phyloP scores from a whole-genome alignment of 2,113 vertebrate species.

The Chionis minor region DNA sequence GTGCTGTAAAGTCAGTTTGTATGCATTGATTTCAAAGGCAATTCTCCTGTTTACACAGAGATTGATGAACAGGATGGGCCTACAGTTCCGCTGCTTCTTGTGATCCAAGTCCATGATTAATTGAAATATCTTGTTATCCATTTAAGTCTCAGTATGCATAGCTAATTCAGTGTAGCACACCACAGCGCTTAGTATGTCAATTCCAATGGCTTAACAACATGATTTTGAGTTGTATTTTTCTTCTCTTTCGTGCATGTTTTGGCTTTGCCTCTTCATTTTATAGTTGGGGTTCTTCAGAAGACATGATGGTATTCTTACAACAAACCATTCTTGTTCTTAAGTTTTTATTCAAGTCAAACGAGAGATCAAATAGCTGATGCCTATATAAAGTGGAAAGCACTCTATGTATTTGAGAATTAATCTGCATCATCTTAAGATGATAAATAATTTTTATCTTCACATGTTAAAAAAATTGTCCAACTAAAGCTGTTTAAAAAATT shows the following conservation, averaged over 20 bases:
- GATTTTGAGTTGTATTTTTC: neutral
- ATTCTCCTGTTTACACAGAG: conserved; percentile 23
- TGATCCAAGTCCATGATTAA: conserved; percentile 42
- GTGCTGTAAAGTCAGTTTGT: conserved; percentile 16
- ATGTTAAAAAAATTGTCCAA: neutral
- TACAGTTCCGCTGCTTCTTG: conserved; percentile 2
- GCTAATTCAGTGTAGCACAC: neutral
- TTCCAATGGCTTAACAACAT: neutral
- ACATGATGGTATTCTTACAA: neutral
- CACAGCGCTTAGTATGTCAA: neutral
- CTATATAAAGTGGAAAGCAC: neutral
- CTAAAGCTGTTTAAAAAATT: neutral
- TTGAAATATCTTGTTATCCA: conserved; percentile 15
- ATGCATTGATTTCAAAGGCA: conserved; percentile 32
- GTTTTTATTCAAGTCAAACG: conserved; percentile 1
- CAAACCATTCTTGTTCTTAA: neutral
- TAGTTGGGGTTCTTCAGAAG: neutral
- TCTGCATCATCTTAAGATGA: neutral
- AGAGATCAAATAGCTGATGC: neutral
- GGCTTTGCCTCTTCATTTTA: neutral
- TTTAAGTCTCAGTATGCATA: conserved; percentile 16
- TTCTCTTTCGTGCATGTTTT: neutral
- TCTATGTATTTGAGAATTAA: neutral
- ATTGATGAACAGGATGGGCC: conserved; percentile 26
- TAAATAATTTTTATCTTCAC: neutral